Percentiles rank a stretch among this genome's conserved stretches.
These are phyloP conservation scores for Picathartes gymnocephalus DNA, from an alignment of 2,113 vertebrate genomes.

Conservation along the genomic window DNA sequence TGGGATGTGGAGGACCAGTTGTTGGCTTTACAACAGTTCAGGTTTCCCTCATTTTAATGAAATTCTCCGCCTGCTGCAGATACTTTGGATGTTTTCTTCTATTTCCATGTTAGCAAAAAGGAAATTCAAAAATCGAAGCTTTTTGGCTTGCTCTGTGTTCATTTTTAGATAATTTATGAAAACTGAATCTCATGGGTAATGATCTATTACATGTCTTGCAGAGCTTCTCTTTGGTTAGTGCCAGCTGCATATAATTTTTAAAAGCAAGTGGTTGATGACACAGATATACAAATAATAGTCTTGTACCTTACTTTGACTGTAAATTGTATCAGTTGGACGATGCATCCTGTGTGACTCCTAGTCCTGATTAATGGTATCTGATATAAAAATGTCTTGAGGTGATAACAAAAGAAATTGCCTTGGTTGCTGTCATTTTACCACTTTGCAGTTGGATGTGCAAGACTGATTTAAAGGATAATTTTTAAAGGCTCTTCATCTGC, in stretches of 20 bases:
- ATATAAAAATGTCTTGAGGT: neutral
- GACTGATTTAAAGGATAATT: neutral
- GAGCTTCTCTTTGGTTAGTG: neutral
- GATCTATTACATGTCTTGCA: neutral
- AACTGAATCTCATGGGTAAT: neutral
- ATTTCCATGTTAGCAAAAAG: neutral
- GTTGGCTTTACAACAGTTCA: neutral
- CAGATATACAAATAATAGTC: neutral
- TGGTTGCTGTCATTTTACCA: neutral
- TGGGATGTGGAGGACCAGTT: neutral
- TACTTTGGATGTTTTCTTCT: neutral
- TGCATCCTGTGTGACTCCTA: neutral
- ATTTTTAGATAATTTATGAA: constrained; percentile 7
- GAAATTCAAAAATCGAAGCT: neutral
- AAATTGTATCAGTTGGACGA: neutral
- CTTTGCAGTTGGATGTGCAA: neutral
- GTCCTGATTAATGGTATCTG: neutral
- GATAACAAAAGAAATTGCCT: neutral
- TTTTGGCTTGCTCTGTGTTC: neutral
- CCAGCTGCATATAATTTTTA: neutral
- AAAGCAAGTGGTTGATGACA: neutral
- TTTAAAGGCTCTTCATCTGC: neutral
- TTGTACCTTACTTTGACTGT: neutral
- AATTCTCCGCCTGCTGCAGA: neutral
- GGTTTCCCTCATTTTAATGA: neutral